These are phyloP conservation scores for Odocoileus hemionus DNA, from an alignment of 2,113 vertebrate species.

Conservation along the genomic window DNA sequence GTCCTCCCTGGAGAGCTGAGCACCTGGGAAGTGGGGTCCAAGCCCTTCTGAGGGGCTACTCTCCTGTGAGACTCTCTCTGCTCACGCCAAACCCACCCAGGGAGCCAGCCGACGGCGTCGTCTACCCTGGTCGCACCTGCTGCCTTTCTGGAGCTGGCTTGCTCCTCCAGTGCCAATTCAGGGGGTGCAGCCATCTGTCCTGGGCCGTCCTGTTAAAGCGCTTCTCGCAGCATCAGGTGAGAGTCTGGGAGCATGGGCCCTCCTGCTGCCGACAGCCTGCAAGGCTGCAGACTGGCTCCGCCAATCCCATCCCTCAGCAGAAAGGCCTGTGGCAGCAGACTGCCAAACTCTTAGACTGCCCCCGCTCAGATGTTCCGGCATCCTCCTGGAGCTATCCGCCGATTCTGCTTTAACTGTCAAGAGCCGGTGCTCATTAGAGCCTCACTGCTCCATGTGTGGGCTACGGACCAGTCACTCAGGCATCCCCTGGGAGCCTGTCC, in stretches of 20 bases:
- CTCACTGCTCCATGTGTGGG: background rate
- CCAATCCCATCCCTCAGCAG: background rate
- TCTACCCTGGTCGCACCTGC: background rate
- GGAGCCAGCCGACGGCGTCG: background rate
- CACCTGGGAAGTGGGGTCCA: background rate
- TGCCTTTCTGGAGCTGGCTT: background rate
- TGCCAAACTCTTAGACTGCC: background rate
- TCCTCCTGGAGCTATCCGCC: background rate
- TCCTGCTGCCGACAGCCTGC: background rate
- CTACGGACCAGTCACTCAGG: fast-evolving
- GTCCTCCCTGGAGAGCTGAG: background rate
- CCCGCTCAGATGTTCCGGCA: background rate
- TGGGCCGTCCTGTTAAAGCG: background rate
- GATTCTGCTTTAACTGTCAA: background rate
- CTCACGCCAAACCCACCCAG: background rate
- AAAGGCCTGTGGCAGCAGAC: background rate
- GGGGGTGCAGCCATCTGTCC: conserved; percentile 10
- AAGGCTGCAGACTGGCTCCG: background rate
- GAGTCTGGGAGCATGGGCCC: background rate
- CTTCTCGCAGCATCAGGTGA: background rate
- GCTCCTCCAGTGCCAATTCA: background rate
- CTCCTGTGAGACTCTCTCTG: background rate
- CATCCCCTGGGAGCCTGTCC: background rate
- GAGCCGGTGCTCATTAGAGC: background rate
- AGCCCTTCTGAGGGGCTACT: background rate